These are phyloP conservation scores for Channa argus DNA, from an alignment of 2,113 vertebrate genomes.

Conservation along the genomic window DNA sequence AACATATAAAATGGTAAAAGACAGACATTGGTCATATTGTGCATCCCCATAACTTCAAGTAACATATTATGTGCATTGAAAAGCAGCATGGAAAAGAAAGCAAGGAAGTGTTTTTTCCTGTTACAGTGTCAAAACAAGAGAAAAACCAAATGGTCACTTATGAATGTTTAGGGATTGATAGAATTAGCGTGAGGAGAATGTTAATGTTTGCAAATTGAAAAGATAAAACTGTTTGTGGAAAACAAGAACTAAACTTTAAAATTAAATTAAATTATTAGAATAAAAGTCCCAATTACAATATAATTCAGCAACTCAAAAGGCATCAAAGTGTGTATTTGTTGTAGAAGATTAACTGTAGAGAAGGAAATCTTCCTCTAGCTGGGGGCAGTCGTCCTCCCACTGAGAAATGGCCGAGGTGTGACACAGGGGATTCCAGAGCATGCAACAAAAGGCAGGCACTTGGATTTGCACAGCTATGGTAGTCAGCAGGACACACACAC, in stretches of 20 bases:
- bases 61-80: not conserved
- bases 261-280: not conserved
- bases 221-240: not conserved
- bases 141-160: no score
- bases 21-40: not conserved
- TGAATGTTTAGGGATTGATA: not conserved
- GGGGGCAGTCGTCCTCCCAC: conserved; percentile 45
- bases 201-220: not conserved
- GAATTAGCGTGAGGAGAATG: not conserved
- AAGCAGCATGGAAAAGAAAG: not conserved
- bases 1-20: not conserved
- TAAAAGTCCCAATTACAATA: conserved; percentile 16
- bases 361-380: conserved; percentile 61
- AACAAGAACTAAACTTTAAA: not conserved
- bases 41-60: not conserved
- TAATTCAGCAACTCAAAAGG: conserved; percentile 14
- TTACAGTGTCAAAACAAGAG: no score
- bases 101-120: not conserved
- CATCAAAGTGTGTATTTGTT: conserved; percentile 43
- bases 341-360: conserved; percentile 68
- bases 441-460: conserved; percentile 80
- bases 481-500: conserved; percentile 41
- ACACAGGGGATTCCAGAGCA: conserved; percentile 74
- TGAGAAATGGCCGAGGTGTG: conserved; percentile 72
- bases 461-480: conserved; percentile 75